Percentiles rank a stretch among this genome's conserved stretches.
Conservation (phyloP, 2,113 vertebrate genomes). For the Peromyscus californicus region DNA sequence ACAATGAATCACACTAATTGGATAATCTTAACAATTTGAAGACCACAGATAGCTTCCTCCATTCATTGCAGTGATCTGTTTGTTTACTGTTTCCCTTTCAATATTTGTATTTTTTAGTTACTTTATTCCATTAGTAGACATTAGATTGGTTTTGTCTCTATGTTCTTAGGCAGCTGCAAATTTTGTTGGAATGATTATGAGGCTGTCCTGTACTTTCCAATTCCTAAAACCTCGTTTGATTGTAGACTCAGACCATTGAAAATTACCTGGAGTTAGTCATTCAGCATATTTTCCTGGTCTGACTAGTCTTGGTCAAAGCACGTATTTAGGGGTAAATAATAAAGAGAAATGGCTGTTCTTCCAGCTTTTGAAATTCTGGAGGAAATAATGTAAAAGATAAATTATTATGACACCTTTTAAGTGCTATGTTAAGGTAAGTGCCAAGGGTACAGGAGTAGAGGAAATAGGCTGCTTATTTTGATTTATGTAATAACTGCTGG, state of each 20-base stretch:
- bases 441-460: background rate
- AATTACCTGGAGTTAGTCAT: background rate
- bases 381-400: slow-evolving; percentile 50
- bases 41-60: background rate
- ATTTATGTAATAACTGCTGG: background rate
- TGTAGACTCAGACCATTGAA: slow-evolving; percentile 61
- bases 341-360: slow-evolving; percentile 36
- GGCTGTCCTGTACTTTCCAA: background rate
- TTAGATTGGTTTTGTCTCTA: slow-evolving; percentile 31
- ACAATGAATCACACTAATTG: background rate
- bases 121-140: background rate
- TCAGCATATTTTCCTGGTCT: slow-evolving; percentile 24
- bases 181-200: slow-evolving; percentile 13
- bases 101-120: background rate
- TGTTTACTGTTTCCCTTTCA: slow-evolving; percentile 11
- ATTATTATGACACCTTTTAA: slow-evolving; percentile 8
- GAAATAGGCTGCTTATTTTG: slow-evolving; percentile 14
- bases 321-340: slow-evolving; percentile 41
- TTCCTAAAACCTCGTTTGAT: background rate
- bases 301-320: background rate
- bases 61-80: background rate
- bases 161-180: slow-evolving; percentile 38
- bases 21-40: background rate
- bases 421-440: slow-evolving; percentile 62
- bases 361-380: slow-evolving; percentile 40